phyloP scores from a whole-genome alignment of 2,797 vertebrate genomes.

The Karalla daura region DNA sequence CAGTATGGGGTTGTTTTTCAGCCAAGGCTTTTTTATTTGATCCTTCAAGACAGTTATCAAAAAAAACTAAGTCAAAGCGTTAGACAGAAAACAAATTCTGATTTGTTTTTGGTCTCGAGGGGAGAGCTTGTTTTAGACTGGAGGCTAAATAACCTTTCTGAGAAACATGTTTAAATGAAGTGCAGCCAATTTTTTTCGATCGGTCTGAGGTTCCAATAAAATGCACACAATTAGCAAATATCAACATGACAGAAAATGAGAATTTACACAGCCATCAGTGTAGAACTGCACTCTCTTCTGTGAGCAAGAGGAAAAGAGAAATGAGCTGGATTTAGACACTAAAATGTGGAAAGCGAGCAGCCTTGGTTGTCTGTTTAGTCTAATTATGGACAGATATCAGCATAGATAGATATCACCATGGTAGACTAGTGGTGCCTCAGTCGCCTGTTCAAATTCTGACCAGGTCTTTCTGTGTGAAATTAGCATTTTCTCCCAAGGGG shows the following conservation, averaged over 20 bases:
- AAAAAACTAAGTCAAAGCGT: slow-evolving; percentile 2
- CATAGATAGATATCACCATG: no score
- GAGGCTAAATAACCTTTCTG: not conserved
- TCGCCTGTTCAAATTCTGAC: no score
- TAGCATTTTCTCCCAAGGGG: no score
- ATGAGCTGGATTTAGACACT: not conserved
- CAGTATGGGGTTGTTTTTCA: not conserved
- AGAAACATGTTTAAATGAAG: slow-evolving; percentile 6
- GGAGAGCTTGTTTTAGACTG: slow-evolving; percentile 9
- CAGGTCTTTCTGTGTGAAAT: no score
- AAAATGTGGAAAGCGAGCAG: not conserved
- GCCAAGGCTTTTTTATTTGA: not conserved
- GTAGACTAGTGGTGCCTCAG: no score
- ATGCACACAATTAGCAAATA: not conserved
- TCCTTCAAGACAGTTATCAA: not conserved
- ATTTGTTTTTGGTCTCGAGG: not conserved
- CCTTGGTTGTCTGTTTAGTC: not conserved
- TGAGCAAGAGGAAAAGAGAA: not conserved
- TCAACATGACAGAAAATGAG: not conserved
- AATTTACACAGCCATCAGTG: not conserved
- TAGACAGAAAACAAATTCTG: not conserved
- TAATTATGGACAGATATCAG: no score
- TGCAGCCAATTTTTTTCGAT: slow-evolving; percentile 4
- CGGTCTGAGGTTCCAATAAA: not conserved
- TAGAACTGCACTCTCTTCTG: no score